Evolutionary conservation across 2,888 invertebrate genomes (phyloP), one percentile per base, ranked within the genome.

Genomic region (Ischnura elegans): DNA sequence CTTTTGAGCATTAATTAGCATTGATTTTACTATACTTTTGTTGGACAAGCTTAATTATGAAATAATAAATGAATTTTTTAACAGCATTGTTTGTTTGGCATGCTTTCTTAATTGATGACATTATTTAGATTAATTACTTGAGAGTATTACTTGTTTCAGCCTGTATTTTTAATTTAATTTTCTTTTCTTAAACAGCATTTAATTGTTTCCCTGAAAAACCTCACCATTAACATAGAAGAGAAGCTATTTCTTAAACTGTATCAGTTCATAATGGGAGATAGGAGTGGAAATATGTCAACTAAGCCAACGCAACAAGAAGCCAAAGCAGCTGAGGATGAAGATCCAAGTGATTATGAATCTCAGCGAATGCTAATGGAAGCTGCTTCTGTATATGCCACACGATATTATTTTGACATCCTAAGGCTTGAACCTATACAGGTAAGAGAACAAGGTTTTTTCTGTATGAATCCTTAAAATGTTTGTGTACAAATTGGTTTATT

Each of bases 161-260:
- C 61, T 87, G 29, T 55, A 6, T 55, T 29, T 84, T n/a, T n/a
- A n/a, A n/a, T n/a, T n/a, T n/a, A n/a, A 42, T 87, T 87, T 84
- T 93, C 55, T 94, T 94, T 93, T 76, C 61, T 94, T 94, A 96
- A 96, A 94, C 95, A 97, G 96, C 98, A 99, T 96, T 96, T 99
- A 94, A 97, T 98, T 42, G 96, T 99, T 25, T 97, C 97, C 94
- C 96, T 99, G 93, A 98, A 98, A 93, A 98, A 98, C 93, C 96
- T 99, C 94, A 98, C 98, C 76, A 96, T 99, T 19, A 97, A 98
- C 94, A 96, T 99, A 21, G 99, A 99, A 95, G 99, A 99, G 96
- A 97, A 97, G 94, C 96, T 98, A 51, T 96, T 99, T 51, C 96
- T 98, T 95, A 98, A 98, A 95, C 95, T 98, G 93, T 95, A 97